These are phyloP conservation scores for Strigops habroptila DNA, from an alignment of 2,113 vertebrate species.

Conservation along the genomic window DNA sequence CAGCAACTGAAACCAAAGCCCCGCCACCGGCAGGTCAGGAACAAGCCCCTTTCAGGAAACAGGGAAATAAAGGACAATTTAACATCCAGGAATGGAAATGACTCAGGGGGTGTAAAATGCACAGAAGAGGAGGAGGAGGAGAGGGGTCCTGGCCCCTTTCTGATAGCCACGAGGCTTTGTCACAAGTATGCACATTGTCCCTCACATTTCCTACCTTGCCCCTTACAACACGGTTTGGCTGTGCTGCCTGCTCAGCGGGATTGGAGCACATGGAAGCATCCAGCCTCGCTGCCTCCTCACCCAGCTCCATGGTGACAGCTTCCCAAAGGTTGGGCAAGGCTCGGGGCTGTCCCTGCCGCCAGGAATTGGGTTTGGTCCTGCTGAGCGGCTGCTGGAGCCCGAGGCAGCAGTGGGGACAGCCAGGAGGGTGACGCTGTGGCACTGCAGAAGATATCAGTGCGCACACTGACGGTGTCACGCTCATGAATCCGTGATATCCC, in stretches of 20 bases:
- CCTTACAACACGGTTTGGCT: not conserved
- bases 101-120: not conserved
- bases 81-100: conserved; percentile 47
- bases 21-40: not conserved
- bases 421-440: not conserved
- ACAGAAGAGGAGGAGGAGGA: not conserved
- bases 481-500: not conserved
- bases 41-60: not conserved
- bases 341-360: not conserved
- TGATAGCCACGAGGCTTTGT: not conserved
- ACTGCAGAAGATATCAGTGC: not conserved
- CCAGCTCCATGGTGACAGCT: not conserved
- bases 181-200: not conserved
- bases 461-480: not conserved
- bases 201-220: accelerated
- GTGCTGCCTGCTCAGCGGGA: not conserved
- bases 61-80: not conserved
- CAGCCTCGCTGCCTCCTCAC: not conserved
- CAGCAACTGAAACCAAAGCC: not conserved
- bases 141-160: not conserved
- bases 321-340: not conserved
- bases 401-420: accelerated
- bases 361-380: not conserved
- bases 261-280: not conserved
- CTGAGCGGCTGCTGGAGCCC: accelerated